phyloP scores from a whole-genome alignment of 2,888 invertebrate species.

The Dysmachus trigonus region DNA sequence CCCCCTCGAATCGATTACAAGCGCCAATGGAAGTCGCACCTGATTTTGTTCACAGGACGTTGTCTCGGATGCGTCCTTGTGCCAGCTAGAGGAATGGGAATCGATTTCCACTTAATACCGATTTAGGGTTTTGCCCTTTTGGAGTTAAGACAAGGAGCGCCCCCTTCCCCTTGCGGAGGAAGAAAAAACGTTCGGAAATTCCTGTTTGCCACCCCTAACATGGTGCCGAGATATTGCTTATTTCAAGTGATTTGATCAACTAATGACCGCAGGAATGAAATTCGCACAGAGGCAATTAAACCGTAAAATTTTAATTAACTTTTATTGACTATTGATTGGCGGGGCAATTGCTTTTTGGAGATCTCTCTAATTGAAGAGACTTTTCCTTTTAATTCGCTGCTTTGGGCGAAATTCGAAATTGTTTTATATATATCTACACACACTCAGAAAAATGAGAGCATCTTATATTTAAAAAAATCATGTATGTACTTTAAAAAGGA shows the following conservation, averaged over 20 bases:
- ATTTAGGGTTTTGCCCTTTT: neutral
- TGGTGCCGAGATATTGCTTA: neutral
- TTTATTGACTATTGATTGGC: neutral
- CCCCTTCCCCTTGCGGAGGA: too few species aligned
- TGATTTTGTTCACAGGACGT: neutral
- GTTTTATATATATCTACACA: too few species aligned
- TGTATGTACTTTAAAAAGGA: too few species aligned
- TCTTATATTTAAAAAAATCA: too few species aligned
- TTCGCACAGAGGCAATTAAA: neutral
- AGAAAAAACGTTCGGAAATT: neutral
- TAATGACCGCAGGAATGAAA: neutral
- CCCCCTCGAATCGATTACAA: neutral
- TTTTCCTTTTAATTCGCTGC: neutral
- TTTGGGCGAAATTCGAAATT: neutral
- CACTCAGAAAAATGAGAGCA: too few species aligned
- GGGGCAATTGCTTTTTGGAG: neutral
- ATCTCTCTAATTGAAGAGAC: neutral
- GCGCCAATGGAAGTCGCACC: neutral
- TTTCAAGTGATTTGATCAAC: neutral
- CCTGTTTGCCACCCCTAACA: neutral
- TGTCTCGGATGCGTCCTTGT: neutral
- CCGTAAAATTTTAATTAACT: neutral
- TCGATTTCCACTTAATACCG: neutral
- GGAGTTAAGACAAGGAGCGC: neutral
- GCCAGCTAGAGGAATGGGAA: neutral